Evolutionary conservation across 2,113 vertebrate genomes (phyloP).

Genomic region (Zapus hudsonius): DNA sequence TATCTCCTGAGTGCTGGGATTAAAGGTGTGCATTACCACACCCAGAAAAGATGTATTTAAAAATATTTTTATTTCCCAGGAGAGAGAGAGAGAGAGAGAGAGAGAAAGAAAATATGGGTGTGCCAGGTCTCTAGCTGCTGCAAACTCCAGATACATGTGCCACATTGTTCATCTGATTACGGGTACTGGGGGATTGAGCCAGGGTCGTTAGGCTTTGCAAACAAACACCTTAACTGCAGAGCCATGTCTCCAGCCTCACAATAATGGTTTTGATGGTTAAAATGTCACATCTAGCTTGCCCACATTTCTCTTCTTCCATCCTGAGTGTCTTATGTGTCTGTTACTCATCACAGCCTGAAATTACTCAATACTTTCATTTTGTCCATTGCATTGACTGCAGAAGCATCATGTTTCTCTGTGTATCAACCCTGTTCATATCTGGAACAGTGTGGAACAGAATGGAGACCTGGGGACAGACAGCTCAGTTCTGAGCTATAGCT

Average conservation of each 20-base stretch:
- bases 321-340: background rate
- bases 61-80: too few species aligned
- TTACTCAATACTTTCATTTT: background rate
- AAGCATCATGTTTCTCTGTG: background rate
- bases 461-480: background rate
- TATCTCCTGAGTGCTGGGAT: too few species aligned
- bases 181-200: too few species aligned
- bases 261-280: slow-evolving; percentile 12
- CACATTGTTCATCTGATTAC: too few species aligned
- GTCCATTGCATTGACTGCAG: background rate
- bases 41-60: too few species aligned
- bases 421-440: background rate
- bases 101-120: too few species aligned
- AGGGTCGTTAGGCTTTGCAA: too few species aligned
- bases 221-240: background rate
- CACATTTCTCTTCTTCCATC: slow-evolving; percentile 2
- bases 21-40: too few species aligned
- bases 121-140: too few species aligned
- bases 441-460: background rate
- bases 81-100: too few species aligned
- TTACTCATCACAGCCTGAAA: background rate
- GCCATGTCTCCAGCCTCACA: background rate
- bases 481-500: background rate
- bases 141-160: too few species aligned
- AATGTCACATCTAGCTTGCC: slow-evolving; percentile 1